Evolutionary conservation across 2,888 invertebrate genomes (phyloP).

Genomic region (Philereme vetulata): DNA sequence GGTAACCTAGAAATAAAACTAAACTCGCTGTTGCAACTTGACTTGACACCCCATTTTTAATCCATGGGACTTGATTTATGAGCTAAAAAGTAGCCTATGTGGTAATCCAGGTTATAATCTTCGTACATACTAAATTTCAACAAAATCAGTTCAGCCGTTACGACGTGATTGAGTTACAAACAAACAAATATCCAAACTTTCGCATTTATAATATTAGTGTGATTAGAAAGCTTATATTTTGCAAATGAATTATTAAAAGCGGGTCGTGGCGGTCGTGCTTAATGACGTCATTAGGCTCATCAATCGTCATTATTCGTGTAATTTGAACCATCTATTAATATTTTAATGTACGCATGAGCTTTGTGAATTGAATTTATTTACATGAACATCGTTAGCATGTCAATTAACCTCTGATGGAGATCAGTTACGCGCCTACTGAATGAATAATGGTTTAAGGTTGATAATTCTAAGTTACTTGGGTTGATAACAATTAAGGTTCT

Average conservation of each 20-base stretch:
- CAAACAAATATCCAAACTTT: too few species aligned
- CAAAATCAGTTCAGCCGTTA: too few species aligned
- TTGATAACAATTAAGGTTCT: not conserved
- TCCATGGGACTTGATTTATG: too few species aligned
- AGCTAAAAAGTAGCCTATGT: too few species aligned
- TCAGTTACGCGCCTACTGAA: not conserved
- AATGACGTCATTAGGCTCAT: conserved; percentile 53
- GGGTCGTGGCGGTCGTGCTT: not conserved
- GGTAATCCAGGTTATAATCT: too few species aligned
- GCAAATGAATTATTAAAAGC: conserved; percentile 18
- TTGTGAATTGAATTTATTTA: conserved; percentile 22
- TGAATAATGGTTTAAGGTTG: not conserved
- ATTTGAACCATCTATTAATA: conserved; percentile 43
- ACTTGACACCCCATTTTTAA: too few species aligned
- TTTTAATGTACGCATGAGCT: conserved; percentile 19
- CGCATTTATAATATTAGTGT: too few species aligned
- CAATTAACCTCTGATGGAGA: conserved; percentile 8
- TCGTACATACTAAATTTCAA: too few species aligned
- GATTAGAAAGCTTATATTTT: not conserved
- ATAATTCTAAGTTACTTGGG: not conserved
- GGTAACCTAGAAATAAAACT: too few species aligned
- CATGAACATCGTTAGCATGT: conserved; percentile 10
- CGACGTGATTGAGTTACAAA: too few species aligned
- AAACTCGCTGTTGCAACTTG: too few species aligned
- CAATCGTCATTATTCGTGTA: conserved; percentile 54